Conservation (phyloP, 1,140 invertebrate species). For the Nephotettix cincticeps region DNA sequence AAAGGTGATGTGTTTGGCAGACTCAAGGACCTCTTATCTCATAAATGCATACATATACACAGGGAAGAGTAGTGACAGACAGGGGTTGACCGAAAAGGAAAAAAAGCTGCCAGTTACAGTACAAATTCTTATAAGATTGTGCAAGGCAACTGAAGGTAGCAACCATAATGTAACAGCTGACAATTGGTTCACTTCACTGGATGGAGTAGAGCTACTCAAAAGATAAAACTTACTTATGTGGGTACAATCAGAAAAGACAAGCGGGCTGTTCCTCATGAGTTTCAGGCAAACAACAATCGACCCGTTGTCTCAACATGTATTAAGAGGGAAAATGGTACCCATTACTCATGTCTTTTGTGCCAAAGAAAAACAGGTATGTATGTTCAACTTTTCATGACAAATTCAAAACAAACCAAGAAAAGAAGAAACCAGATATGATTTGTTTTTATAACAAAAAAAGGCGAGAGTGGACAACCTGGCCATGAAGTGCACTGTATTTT, state of each 20-base stretch:
- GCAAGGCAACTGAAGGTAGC: conserved; percentile 37
- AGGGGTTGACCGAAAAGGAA: background rate
- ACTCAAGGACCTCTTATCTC: conserved; percentile 10
- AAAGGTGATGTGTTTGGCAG: background rate
- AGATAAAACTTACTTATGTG: conserved; percentile 44
- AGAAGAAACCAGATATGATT: conserved; percentile 44
- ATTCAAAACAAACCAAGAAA: conserved; percentile 32
- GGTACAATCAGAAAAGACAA: conserved; percentile 49
- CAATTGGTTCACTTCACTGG: conserved; percentile 48
- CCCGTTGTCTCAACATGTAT: background rate
- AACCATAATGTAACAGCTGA: conserved; percentile 46
- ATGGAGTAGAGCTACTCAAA: conserved; percentile 43
- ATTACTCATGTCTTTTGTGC: background rate
- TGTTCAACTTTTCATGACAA: conserved; percentile 37
- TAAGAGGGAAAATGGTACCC: background rate
- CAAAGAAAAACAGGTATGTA: background rate
- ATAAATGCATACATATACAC: conserved; percentile 14
- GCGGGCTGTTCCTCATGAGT: no score
- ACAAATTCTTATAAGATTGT: conserved; percentile 9
- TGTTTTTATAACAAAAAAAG: conserved; percentile 48
- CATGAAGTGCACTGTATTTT: conserved; percentile 13
- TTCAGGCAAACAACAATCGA: background rate
- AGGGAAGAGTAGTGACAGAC: background rate
- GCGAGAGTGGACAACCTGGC: conserved; percentile 50
- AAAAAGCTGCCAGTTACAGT: background rate